phyloP scores from a whole-genome alignment of 2,113 vertebrate species.

The Eubucco bourcierii region DNA sequence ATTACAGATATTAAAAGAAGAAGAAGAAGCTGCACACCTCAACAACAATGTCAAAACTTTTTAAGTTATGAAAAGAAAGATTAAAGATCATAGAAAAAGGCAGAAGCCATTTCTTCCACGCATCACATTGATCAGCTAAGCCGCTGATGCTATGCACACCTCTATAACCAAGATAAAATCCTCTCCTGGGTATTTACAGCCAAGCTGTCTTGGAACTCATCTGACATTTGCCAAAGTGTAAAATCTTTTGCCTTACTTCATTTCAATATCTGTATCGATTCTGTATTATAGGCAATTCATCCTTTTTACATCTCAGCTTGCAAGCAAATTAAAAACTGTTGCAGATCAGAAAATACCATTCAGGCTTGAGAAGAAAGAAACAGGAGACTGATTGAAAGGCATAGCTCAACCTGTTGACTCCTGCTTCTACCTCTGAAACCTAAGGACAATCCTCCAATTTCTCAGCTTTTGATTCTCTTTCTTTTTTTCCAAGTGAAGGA shows the following conservation, averaged over 20 bases:
- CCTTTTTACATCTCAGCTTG: not conserved
- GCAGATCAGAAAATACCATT: not conserved
- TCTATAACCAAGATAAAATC: not conserved
- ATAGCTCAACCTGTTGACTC: not conserved
- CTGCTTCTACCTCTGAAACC: not conserved
- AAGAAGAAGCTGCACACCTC: not conserved
- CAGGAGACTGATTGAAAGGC: not conserved
- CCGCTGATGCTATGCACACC: not conserved
- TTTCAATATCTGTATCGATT: not conserved
- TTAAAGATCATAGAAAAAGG: not conserved
- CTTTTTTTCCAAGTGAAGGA: not conserved
- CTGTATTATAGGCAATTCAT: not conserved
- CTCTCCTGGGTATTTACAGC: not conserved
- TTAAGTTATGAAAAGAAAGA: not conserved
- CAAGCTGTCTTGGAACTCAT: not conserved
- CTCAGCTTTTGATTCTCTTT: not conserved
- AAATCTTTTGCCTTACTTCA: constrained; percentile 9
- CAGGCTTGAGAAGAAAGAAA: not conserved
- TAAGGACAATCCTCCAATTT: not conserved
- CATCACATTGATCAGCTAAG: not conserved
- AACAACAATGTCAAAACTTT: not conserved
- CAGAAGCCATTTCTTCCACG: not conserved
- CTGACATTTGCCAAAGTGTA: not conserved
- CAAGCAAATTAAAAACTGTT: not conserved
- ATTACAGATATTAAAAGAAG: not conserved